Percentiles rank a stretch among this genome's conserved stretches.
Evolutionary conservation across 2,888 invertebrate genomes (phyloP).

Genomic region (Mythimna pallens): DNA sequence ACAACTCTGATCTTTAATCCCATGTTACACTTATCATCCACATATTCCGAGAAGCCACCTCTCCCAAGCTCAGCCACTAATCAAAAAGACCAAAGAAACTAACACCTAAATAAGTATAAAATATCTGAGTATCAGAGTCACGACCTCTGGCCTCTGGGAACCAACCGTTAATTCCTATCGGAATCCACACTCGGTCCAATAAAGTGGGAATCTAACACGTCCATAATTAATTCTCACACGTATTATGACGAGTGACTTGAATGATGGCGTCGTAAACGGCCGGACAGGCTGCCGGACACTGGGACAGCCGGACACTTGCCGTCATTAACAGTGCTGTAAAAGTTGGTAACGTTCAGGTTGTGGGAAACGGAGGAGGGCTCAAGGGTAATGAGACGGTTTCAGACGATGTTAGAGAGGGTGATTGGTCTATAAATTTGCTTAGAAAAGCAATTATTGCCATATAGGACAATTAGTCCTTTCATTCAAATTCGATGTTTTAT

Average conservation of each 20-base stretch:
- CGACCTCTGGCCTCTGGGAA: constrained; percentile 63
- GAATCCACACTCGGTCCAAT: constrained; percentile 61
- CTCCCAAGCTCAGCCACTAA: constrained; percentile 37
- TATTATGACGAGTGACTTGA: constrained; percentile 64
- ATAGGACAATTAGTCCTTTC: background rate
- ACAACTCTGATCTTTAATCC: constrained; percentile 37
- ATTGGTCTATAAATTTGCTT: background rate
- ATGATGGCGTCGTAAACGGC: constrained; percentile 68
- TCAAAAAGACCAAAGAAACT: constrained; percentile 30
- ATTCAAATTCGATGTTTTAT: background rate
- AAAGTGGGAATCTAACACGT: constrained; percentile 64
- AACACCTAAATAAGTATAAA: constrained; percentile 49
- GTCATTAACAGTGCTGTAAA: constrained; percentile 66
- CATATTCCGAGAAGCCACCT: constrained; percentile 12
- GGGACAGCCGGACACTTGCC: constrained; percentile 54
- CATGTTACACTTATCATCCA: constrained; percentile 42
- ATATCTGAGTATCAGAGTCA: constrained; percentile 55
- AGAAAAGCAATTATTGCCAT: background rate
- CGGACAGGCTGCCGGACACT: constrained; percentile 59
- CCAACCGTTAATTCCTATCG: constrained; percentile 62
- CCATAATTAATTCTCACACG: constrained; percentile 76
- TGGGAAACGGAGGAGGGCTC: constrained; percentile 6
- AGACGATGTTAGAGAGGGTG: background rate
- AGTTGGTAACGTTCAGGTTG: constrained; percentile 10
- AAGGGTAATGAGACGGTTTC: constrained; percentile 16